phyloP scores from a whole-genome alignment of 2,797 vertebrate genomes.

The Valencia hispanica region DNA sequence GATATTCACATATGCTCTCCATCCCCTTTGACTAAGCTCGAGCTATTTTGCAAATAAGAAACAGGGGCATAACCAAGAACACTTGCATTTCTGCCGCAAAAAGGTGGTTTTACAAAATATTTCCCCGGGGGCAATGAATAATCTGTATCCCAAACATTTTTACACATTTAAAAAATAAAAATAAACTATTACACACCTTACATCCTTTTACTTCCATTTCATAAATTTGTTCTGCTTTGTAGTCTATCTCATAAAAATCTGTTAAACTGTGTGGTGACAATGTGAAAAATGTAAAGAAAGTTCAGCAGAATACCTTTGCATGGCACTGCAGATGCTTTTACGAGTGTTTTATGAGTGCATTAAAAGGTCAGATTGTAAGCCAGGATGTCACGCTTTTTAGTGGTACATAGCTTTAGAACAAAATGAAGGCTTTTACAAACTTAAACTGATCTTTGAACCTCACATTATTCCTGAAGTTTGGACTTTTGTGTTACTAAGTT shows the following conservation, averaged over 20 bases:
- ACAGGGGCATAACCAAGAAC: neutral
- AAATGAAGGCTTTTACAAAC: neutral
- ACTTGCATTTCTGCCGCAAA: neutral
- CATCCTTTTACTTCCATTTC: neutral
- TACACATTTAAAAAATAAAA: too few species aligned
- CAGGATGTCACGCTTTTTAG: neutral
- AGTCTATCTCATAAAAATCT: neutral
- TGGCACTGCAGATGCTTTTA: neutral
- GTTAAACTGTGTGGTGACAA: neutral
- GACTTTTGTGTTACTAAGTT: constrained; percentile 4
- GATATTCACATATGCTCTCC: neutral
- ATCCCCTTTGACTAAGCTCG: neutral
- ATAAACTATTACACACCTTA: too few species aligned
- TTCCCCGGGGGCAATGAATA: neutral
- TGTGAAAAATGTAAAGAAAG: neutral
- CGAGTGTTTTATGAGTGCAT: neutral
- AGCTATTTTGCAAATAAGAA: neutral
- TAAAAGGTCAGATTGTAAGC: neutral
- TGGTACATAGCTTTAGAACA: neutral
- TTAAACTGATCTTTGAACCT: neutral
- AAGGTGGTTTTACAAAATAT: neutral
- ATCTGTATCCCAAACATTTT: neutral
- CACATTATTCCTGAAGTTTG: constrained; percentile 1
- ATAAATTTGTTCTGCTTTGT: neutral
- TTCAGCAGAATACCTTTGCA: neutral